Base-by-base conservation (phyloP, 2,113 vertebrate genomes). In the Pseudorasbora parva region DNA sequence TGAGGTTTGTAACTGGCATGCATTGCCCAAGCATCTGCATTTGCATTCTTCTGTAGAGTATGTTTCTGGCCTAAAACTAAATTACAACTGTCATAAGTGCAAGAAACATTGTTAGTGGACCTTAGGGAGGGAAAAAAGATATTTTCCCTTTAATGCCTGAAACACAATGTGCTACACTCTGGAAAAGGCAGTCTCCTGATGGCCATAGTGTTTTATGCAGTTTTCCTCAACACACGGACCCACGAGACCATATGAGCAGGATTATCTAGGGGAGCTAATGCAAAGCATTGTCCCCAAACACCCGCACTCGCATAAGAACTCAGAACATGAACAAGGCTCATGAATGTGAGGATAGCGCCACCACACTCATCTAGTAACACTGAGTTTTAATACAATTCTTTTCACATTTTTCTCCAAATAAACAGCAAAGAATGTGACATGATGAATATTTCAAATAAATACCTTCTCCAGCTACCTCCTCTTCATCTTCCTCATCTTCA, bases 401-500 rank as follows among this genome's bases (percentile, higher is more conserved):
- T 19, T 17, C 23, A 8, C 9, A 19, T 43, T 78, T 59, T 59
- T 60, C 54, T 43, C 56, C 17, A 41, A 75, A 8, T 6, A 54
- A 21, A 33, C 2, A 9, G 76, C 6, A 23, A 25, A 57, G 45
- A 49, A 59, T 8, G 17, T 25, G 30, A 25, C 43, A 15, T 27
- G 12, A 27, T 68, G 9, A 21, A 37, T 54, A 25, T 33, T 30
- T 45, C 8, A 57, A 68, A 73, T 2, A 21, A 62, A 25, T 86
- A 90, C 90, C 97, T 88, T 94, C 93, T 30, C 41, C 90, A 19
- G 51, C 88, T 11, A 87, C 93, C 27, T 80, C 87, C 21, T 72
- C 95, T 23, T 94, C 94, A 8, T 93, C 93, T 0, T 95, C 96
- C 0, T 96, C 95, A 0, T 95, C 95, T 0, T 97, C 96, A 0